These are phyloP conservation scores for Caenorhabditis latens DNA, from an alignment of 1,140 invertebrate species.

Conservation along the genomic window DNA sequence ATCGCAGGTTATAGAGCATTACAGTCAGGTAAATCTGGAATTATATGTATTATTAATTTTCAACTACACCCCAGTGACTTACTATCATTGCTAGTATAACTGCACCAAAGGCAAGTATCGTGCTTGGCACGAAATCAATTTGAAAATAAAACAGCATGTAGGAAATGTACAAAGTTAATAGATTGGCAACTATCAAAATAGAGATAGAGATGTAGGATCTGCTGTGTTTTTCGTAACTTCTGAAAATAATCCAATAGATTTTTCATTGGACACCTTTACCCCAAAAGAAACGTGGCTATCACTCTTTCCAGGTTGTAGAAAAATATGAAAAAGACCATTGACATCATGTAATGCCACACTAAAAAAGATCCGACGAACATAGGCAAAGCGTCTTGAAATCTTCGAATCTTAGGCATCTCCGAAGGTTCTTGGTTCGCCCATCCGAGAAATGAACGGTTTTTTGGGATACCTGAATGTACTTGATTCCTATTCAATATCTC, in stretches of 20 bases:
- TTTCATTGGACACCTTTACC: neutral
- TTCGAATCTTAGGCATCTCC: neutral
- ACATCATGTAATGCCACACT: conserved; percentile 23
- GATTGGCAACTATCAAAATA: neutral
- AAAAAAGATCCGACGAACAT: neutral
- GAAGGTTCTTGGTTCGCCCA: neutral
- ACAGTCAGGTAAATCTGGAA: conserved; percentile 2
- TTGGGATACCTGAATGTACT: neutral
- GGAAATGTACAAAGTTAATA: neutral
- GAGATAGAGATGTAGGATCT: neutral
- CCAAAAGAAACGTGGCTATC: neutral
- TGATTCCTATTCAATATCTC: too few species aligned
- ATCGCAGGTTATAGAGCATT: neutral
- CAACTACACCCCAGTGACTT: neutral
- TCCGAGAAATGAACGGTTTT: neutral
- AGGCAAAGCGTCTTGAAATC: neutral
- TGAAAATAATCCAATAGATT: neutral
- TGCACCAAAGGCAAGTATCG: neutral
- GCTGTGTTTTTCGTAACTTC: conserved; percentile 10
- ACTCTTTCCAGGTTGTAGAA: conserved; percentile 11
- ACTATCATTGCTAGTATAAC: neutral
- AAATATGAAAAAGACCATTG: conserved; percentile 15
- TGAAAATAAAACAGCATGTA: conserved; percentile 14
- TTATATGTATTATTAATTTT: neutral
- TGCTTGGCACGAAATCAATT: neutral